These are phyloP conservation scores for Drosophila longiperda DNA, from an alignment of 2,888 invertebrate species.

Conservation along the genomic window DNA sequence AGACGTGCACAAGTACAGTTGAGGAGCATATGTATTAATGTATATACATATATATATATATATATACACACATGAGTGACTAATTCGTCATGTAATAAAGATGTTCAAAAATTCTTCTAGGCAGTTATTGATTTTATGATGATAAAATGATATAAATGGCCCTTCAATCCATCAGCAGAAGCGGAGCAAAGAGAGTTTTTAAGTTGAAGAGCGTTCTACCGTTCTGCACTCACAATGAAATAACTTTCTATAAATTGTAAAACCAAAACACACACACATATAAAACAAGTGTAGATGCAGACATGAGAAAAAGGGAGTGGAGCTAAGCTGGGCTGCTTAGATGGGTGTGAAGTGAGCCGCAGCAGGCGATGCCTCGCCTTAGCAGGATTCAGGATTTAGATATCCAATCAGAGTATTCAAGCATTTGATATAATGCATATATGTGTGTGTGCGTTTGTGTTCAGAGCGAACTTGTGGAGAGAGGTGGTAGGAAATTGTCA, in stretches of 20 bases:
- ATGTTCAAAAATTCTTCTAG: constrained; percentile 52
- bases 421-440: constrained; percentile 59
- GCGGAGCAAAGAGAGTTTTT: constrained; percentile 27
- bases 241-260: constrained; percentile 78
- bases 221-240: constrained; percentile 59
- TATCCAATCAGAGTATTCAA: constrained; percentile 78
- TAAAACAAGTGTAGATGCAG: constrained; percentile 18
- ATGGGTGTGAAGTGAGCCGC: constrained; percentile 51
- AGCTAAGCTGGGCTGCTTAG: constrained; percentile 18
- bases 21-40: constrained; percentile 33
- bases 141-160: constrained; percentile 74
- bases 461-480: constrained; percentile 35
- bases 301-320: constrained; percentile 45
- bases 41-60: constrained; percentile 7
- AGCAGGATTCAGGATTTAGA: constrained; percentile 77
- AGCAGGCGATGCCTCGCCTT: constrained; percentile 42
- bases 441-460: constrained; percentile 15
- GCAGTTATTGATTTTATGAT: constrained; percentile 73
- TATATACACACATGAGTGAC: constrained; percentile 10
- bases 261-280: constrained; percentile 45
- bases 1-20: constrained; percentile 69
- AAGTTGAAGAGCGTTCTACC: constrained; percentile 16
- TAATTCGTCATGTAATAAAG: constrained; percentile 33
- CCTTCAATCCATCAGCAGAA: constrained; percentile 51
- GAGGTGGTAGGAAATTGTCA: constrained; percentile 24